These are phyloP conservation scores for Nothocercus julius DNA, from an alignment of 2,113 vertebrate genomes.

Conservation along the genomic window DNA sequence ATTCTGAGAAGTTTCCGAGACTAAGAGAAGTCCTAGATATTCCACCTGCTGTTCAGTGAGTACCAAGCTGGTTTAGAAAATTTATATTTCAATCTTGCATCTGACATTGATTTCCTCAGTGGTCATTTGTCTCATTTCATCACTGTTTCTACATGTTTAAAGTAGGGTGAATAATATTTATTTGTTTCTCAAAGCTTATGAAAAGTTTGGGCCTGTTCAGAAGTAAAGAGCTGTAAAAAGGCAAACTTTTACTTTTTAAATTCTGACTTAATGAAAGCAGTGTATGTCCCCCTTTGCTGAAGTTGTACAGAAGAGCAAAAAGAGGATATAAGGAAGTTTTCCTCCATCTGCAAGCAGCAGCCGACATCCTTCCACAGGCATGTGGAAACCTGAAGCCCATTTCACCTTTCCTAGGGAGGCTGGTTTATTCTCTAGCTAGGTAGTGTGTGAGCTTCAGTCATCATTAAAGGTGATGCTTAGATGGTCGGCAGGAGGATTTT, in stretches of 20 bases:
- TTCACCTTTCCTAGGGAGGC: not conserved
- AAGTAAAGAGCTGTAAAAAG: not conserved
- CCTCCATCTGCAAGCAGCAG: not conserved
- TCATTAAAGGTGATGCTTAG: not conserved
- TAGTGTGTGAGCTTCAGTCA: not conserved
- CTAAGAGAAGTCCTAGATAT: not conserved
- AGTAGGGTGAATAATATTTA: conserved; percentile 5
- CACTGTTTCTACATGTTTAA: not conserved
- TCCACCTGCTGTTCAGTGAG: not conserved
- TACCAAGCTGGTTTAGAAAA: not conserved
- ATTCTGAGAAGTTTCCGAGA: not conserved
- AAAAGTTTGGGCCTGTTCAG: not conserved
- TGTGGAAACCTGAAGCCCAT: not conserved
- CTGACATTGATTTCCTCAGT: not conserved
- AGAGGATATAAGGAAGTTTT: not conserved
- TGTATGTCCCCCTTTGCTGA: not conserved
- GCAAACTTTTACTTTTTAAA: not conserved
- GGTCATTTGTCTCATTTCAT: not conserved
- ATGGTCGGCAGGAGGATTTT: not conserved
- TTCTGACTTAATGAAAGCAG: not conserved
- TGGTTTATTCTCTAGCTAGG: not conserved
- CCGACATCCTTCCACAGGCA: not conserved
- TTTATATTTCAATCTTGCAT: not conserved
- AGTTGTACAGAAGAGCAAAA: not conserved
- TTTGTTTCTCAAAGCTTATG: not conserved